Evolutionary conservation across 2,888 invertebrate genomes (phyloP), one percentile per base, ranked within the genome.

Genomic region (Iphiclides podalirius): DNA sequence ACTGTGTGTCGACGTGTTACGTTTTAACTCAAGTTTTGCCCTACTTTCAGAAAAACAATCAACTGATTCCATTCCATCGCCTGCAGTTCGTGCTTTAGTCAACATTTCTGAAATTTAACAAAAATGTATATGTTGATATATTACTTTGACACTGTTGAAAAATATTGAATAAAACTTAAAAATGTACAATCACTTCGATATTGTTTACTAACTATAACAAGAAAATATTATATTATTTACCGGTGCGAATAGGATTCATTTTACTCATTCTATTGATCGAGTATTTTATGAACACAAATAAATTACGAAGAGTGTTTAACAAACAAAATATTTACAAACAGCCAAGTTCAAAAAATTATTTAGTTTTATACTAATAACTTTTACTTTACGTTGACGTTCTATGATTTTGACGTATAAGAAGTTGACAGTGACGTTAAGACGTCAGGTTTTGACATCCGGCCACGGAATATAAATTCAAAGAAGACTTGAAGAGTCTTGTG

Each of bases 21-120:
- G 17, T 15, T 20, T 44, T 12, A 14, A 7, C 9, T 50, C 36
- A 14, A 14, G n/a, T 59, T 66, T 69, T n/a, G 48, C 56, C 11
- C 37, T 52, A 17, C 64, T 63, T 63, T 80, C 81, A 33, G 60
- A 69, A 56, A 61, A 64, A 52, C 59, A 68, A 60, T 64, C 80
- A 56, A 90, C 79, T 50, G 91, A 91, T 76, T 94, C 94, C 94
- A 94, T 94, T 45, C 95, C 94, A 88, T 95, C 95, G 0, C 95
- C 95, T 47, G 93, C 92, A 0, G 94, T 94, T 58, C 94, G 75
- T 39, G 78, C 75, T 66, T 84, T 87, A 53, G 61, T 75, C 72
- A 81, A 77, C 55, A 80, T 80, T 77, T 79, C 86, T 86, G 63
- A 31, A 31, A 31, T 31, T 31, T 31, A 31, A n/a, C n/a, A n/a